Conservation (phyloP, 2,113 vertebrate species). For the Murina feae region DNA sequence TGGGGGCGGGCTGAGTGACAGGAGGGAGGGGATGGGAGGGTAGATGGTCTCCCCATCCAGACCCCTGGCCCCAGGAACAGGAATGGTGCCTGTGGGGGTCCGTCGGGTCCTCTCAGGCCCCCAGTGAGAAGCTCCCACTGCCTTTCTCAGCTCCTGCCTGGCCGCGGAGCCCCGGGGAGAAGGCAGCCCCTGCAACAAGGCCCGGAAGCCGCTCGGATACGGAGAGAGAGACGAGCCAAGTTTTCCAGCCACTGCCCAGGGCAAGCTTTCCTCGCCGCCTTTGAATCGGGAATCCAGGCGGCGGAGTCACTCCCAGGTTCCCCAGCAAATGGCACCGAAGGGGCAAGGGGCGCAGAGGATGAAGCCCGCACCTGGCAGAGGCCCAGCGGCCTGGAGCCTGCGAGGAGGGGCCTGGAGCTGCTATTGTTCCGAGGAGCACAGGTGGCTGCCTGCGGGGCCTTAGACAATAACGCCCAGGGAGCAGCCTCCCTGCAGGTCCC, state of each 20-base stretch:
- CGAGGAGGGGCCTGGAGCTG: constrained; percentile 76
- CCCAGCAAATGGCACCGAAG: constrained; percentile 89
- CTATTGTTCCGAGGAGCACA: constrained; percentile 85
- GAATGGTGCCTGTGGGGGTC: too few relatives aligned
- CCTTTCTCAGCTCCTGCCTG: constrained; percentile 76
- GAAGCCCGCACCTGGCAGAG: constrained; percentile 83
- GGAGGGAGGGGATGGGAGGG: not conserved
- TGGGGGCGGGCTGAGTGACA: constrained; percentile 48
- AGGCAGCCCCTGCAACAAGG: constrained; percentile 81
- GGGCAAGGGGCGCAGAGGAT: constrained; percentile 83
- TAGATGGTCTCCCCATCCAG: not conserved
- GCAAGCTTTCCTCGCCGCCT: constrained; percentile 85
- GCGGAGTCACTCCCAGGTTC: constrained; percentile 89
- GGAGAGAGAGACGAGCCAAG: constrained; percentile 82
- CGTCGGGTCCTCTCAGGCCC: constrained; percentile 61
- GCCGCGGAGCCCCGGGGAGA: constrained; percentile 78
- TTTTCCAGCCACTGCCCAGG: constrained; percentile 84
- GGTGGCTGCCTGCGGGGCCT: constrained; percentile 84
- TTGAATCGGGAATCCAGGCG: constrained; percentile 85
- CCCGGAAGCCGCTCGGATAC: constrained; percentile 85
- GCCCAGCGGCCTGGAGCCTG: constrained; percentile 77
- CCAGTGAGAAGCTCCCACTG: constrained; percentile 64
- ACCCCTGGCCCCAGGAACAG: accelerated
- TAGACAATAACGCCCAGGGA: constrained; percentile 86
- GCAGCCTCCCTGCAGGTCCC: constrained; percentile 82